A percentile compares a stretch with the other conserved stretches of the same genome.
Evolutionary conservation across 2,113 vertebrate genomes (phyloP).

Genomic region (Rhombomys opimus): DNA sequence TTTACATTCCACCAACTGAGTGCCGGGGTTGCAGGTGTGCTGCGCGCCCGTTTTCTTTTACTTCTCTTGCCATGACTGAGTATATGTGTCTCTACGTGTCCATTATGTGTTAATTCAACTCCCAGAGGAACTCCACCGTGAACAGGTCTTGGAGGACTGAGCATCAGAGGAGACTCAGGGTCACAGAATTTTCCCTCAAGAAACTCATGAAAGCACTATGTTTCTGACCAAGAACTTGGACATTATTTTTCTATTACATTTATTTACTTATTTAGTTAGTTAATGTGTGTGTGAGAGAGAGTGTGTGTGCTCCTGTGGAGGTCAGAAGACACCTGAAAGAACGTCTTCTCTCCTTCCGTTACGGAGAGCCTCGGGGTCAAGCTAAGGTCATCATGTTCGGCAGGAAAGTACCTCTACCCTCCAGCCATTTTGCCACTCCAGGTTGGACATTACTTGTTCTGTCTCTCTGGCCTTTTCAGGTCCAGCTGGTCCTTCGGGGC

Average conservation of each 20-base stretch:
- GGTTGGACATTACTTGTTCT: background rate
- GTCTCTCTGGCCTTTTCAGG: background rate
- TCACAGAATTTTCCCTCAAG: background rate
- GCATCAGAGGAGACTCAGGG: conserved; percentile 12
- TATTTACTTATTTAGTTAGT: background rate
- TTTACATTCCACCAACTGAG: background rate
- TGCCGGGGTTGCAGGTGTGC: background rate
- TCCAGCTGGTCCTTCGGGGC: background rate
- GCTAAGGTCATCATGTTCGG: background rate
- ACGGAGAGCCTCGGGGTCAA: background rate
- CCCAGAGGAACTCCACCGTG: background rate
- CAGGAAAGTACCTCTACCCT: background rate
- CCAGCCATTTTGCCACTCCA: background rate
- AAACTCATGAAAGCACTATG: background rate
- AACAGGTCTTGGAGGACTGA: background rate
- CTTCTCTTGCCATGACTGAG: background rate
- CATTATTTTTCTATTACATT: background rate
- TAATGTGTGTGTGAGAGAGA: background rate
- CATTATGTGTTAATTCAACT: background rate
- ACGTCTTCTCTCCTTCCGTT: background rate
- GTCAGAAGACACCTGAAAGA: background rate
- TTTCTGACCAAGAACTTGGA: background rate
- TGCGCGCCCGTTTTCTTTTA: background rate
- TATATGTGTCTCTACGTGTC: background rate
- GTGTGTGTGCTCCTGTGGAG: background rate